phyloP scores from a whole-genome alignment of 92 coral and sea anemone species.

The Epizoanthus fatuus region DNA sequence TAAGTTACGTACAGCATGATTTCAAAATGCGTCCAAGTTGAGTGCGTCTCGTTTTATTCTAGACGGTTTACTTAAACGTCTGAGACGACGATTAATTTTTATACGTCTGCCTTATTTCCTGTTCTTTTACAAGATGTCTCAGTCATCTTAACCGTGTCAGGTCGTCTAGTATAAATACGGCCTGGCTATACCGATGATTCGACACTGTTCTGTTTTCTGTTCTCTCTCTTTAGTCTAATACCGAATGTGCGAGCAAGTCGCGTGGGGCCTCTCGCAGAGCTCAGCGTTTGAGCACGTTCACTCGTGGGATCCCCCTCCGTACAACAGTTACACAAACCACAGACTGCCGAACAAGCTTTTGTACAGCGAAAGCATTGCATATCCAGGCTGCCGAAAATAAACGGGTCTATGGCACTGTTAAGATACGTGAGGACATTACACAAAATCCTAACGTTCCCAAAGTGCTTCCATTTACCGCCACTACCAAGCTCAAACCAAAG shows the following conservation, averaged over 20 bases:
- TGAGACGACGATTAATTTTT: no score
- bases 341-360: background rate
- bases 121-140: no score
- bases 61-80: no score
- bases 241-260: background rate
- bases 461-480: slow-evolving; percentile 60
- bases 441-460: slow-evolving; percentile 51
- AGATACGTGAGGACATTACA: slow-evolving; percentile 72
- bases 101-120: no score
- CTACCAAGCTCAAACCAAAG: slow-evolving; percentile 83
- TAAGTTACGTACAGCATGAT: no score
- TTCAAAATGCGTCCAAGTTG: no score
- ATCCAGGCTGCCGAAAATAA: slow-evolving; percentile 77
- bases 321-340: background rate
- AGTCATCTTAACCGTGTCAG: no score
- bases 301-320: background rate
- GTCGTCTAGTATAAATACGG: no score
- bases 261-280: background rate
- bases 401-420: slow-evolving; percentile 86
- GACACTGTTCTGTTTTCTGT: background rate
- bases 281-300: slow-evolving; percentile 6
- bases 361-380: background rate
- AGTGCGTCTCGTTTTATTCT: no score
- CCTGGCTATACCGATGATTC: background rate
- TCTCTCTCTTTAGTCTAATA: background rate